Conservation (phyloP, 2,888 invertebrate species). For the Ametastegia equiseti region DNA sequence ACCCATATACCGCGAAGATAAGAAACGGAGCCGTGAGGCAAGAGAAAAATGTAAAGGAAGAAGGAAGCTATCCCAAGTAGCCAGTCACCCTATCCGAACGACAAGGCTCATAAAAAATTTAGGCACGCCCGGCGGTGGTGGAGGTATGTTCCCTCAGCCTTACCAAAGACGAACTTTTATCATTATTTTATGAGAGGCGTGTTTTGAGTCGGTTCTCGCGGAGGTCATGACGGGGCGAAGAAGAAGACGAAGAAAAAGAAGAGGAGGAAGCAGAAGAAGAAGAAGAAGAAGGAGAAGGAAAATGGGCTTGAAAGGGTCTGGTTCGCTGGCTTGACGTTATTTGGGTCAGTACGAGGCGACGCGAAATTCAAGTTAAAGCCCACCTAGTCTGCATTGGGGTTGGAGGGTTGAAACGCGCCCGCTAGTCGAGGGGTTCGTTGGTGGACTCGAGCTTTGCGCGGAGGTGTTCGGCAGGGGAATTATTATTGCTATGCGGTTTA, state of each 20-base stretch:
- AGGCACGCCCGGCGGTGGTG: constrained; percentile 35
- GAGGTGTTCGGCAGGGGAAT: constrained; percentile 7
- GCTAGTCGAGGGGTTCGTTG: neutral
- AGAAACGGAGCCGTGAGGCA: neutral
- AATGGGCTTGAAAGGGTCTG: constrained; percentile 32
- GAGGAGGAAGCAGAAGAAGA: too few species aligned
- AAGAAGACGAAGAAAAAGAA: too few species aligned
- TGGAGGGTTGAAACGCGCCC: neutral
- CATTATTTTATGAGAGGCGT: constrained; percentile 47
- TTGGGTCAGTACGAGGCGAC: constrained; percentile 40
- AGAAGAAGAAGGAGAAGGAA: too few species aligned
- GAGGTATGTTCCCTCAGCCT: constrained; percentile 31
- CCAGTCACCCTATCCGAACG: constrained; percentile 38
- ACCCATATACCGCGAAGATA: constrained; percentile 11
- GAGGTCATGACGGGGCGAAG: constrained; percentile 45
- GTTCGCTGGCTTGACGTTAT: constrained; percentile 33
- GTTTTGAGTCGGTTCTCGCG: constrained; percentile 35
- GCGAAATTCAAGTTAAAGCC: constrained; percentile 36
- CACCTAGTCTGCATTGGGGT: neutral
- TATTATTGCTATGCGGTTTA: neutral
- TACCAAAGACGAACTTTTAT: constrained; percentile 47
- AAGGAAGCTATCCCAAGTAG: constrained; percentile 24
- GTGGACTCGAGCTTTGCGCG: neutral
- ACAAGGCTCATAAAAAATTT: constrained; percentile 49
- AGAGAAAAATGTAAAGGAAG: constrained; percentile 1